Evolutionary conservation across 2,797 vertebrate species (phyloP).

Genomic region (Megaceryle alcyon): DNA sequence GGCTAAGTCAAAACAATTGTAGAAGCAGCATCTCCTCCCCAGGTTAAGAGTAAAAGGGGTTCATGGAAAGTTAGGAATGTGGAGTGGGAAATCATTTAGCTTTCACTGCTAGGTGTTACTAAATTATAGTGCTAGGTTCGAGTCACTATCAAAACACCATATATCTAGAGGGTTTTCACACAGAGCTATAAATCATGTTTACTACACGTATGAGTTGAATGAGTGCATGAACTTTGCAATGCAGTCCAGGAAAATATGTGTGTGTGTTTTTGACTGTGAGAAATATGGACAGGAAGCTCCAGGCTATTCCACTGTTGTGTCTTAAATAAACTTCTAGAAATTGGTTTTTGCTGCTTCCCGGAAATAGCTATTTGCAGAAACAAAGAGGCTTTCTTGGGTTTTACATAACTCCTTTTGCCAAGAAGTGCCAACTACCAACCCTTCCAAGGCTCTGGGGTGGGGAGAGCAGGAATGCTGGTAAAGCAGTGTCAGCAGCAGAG

Average conservation of each 20-base stretch:
- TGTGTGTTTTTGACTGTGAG: slow-evolving; percentile 48
- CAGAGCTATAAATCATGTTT: slow-evolving; percentile 68
- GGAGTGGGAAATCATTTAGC: slow-evolving; percentile 72
- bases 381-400: background rate
- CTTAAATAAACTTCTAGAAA: slow-evolving; percentile 29
- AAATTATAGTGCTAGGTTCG: slow-evolving; percentile 61
- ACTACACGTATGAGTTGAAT: slow-evolving; percentile 28
- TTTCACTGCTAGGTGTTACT: slow-evolving; percentile 73
- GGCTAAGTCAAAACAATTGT: slow-evolving; percentile 52
- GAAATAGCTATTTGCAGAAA: background rate
- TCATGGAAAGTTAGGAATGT: slow-evolving; percentile 76
- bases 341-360: slow-evolving; percentile 23
- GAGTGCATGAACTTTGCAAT: slow-evolving; percentile 57
- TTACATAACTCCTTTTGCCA: background rate
- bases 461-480: slow-evolving; percentile 21
- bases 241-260: slow-evolving; percentile 40
- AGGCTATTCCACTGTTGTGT: background rate
- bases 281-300: slow-evolving; percentile 38
- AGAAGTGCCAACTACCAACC: background rate
- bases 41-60: slow-evolving; percentile 68
- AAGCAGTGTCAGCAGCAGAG: slow-evolving; percentile 43
- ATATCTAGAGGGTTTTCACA: slow-evolving; percentile 65
- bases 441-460: background rate
- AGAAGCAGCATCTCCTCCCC: slow-evolving; percentile 58
- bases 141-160: slow-evolving; percentile 69